Evolutionary conservation across 2,797 vertebrate species (phyloP).

Genomic region (Nannoperca obscura): DNA sequence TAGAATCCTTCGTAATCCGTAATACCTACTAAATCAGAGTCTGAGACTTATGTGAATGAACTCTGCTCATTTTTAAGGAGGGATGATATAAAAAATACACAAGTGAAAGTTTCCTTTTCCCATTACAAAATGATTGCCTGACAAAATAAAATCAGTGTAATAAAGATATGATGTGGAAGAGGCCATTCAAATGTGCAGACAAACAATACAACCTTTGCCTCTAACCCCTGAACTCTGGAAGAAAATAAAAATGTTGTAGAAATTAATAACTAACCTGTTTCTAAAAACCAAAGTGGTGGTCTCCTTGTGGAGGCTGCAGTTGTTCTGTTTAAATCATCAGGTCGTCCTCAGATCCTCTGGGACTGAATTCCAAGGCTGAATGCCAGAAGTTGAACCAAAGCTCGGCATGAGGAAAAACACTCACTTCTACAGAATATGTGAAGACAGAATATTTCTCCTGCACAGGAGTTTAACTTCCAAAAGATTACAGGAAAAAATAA

Average conservation of each 20-base stretch:
- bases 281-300: constrained; percentile 54
- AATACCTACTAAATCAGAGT: not conserved
- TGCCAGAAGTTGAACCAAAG: constrained; percentile 60
- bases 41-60: not conserved
- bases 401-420: constrained; percentile 72
- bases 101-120: not conserved
- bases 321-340: constrained; percentile 78
- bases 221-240: constrained; percentile 1
- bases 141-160: not conserved
- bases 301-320: constrained; percentile 54
- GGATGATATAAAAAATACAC: not conserved
- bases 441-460: constrained; percentile 38
- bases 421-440: constrained; percentile 54
- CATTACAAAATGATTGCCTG: too few species aligned
- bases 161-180: not conserved
- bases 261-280: constrained; percentile 47
- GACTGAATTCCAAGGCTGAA: constrained; percentile 75
- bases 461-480: constrained; percentile 24
- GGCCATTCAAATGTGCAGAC: not conserved
- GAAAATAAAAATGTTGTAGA: constrained; percentile 20
- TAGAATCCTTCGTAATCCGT: not conserved
- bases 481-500: constrained; percentile 11
- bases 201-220: constrained; percentile 15
- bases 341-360: constrained; percentile 52
- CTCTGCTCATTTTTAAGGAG: not conserved